phyloP scores from a whole-genome alignment of 2,113 vertebrate species.

The Microtus oregoni region DNA sequence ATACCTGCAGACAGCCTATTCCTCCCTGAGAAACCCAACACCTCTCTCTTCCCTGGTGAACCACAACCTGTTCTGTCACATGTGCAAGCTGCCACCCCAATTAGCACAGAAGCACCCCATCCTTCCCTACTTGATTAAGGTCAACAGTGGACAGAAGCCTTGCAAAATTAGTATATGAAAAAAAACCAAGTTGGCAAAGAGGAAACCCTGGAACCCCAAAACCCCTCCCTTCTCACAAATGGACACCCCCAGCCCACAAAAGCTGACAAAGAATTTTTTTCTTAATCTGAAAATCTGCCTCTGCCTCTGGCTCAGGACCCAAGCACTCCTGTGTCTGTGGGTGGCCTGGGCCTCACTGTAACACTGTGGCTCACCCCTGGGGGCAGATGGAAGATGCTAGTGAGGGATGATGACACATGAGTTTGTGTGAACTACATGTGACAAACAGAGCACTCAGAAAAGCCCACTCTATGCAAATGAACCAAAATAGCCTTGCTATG shows the following conservation, averaged over 20 bases:
- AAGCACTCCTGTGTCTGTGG: not conserved
- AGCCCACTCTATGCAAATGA: conserved; percentile 1
- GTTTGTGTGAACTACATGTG: not conserved
- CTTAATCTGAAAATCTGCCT: not conserved
- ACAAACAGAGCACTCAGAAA: not conserved
- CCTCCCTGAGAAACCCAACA: not conserved
- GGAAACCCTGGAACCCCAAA: not conserved
- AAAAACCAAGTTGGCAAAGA: not conserved
- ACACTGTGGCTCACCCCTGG: not conserved
- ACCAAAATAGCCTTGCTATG: not conserved
- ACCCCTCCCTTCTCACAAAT: not conserved
- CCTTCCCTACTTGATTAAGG: not conserved
- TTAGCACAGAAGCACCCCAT: not conserved
- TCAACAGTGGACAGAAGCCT: not conserved
- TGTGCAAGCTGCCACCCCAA: not conserved
- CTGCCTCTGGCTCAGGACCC: not conserved
- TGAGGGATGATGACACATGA: not conserved
- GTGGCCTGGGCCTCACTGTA: not conserved
- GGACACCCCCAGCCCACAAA: not conserved
- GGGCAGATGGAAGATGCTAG: not conserved
- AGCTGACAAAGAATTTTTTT: not conserved
- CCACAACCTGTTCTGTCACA: not conserved
- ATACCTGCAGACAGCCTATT: not conserved
- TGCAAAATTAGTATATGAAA: not conserved
- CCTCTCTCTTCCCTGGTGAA: not conserved